Conservation (phyloP, 1,140 invertebrate species). For the Drosophila bocki region DNA sequence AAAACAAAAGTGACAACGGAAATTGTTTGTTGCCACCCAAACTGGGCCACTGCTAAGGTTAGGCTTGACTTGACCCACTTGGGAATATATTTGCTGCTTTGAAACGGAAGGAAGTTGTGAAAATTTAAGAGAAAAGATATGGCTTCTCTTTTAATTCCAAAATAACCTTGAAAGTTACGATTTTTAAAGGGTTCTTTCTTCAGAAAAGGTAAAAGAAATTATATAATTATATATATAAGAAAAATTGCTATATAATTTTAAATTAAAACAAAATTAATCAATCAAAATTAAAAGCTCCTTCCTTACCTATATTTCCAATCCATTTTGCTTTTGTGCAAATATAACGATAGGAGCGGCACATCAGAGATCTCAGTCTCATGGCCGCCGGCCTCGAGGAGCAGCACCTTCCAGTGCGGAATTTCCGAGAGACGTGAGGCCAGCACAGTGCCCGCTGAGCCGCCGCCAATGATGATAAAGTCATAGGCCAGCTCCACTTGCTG, state of each 20-base stretch:
- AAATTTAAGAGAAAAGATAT: background rate
- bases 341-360: constrained; percentile 93
- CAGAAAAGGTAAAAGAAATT: background rate
- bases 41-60: constrained; percentile 63
- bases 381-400: constrained; percentile 95
- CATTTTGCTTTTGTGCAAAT: constrained; percentile 94
- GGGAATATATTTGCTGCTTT: background rate
- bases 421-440: constrained; percentile 94
- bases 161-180: background rate
- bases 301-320: constrained; percentile 95
- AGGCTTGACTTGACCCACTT: constrained; percentile 8
- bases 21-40: constrained; percentile 9
- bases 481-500: constrained; percentile 89
- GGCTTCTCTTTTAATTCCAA: too few relatives aligned
- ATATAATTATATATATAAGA: too few relatives aligned
- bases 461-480: constrained; percentile 93
- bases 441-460: constrained; percentile 94
- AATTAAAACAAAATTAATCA: background rate
- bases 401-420: constrained; percentile 90
- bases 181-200: background rate
- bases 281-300: background rate
- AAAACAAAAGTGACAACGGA: constrained; percentile 14
- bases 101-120: background rate
- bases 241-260: background rate
- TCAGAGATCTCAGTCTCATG: constrained; percentile 93